These are phyloP conservation scores for Porites divaricata DNA, from an alignment of 92 coral and sea anemone genomes.

Conservation along the genomic window DNA sequence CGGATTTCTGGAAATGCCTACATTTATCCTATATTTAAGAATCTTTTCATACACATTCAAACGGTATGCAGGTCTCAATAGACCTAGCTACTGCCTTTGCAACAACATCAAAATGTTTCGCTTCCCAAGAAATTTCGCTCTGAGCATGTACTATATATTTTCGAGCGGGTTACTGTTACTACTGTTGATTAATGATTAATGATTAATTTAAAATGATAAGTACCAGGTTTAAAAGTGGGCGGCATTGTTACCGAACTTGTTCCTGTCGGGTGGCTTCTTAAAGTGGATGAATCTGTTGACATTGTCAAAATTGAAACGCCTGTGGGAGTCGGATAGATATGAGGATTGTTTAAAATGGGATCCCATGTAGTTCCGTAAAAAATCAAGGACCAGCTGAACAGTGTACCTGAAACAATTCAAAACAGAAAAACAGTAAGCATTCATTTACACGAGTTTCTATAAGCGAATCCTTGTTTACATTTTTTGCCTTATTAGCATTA, in stretches of 20 bases:
- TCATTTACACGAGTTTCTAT: too few relatives aligned
- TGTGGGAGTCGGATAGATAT: too few relatives aligned
- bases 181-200: not conserved
- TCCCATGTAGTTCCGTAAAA: too few relatives aligned
- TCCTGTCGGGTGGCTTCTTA: not conserved
- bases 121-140: not conserved
- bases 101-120: not conserved
- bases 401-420: too few relatives aligned
- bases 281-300: too few relatives aligned
- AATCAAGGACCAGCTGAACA: too few relatives aligned
- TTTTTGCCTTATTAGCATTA: too few relatives aligned
- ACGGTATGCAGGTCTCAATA: not conserved
- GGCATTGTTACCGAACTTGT: not conserved
- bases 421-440: too few relatives aligned
- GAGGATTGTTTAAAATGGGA: too few relatives aligned
- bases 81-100: not conserved
- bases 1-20: constrained; percentile 1
- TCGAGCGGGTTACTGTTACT: not conserved
- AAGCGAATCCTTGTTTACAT: too few relatives aligned
- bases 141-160: constrained; percentile 4
- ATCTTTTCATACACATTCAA: not conserved
- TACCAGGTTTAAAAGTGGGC: not conserved
- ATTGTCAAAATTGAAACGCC: too few relatives aligned
- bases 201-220: not conserved
- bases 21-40: too few relatives aligned